Conservation (phyloP, 2,113 vertebrate species). For the Spea bombifrons region DNA sequence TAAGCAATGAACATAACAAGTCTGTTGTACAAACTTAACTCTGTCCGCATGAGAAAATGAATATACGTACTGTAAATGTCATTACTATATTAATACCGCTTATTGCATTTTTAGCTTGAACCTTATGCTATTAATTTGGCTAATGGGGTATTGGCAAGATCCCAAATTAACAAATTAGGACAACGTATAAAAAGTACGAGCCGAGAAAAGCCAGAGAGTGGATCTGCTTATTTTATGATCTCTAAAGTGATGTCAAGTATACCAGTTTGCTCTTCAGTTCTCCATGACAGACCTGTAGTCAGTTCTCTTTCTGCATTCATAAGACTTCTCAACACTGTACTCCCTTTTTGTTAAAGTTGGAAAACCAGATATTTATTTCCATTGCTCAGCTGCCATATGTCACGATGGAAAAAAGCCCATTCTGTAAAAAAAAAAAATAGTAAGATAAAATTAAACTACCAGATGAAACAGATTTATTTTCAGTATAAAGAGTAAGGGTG, state of each 20-base stretch:
- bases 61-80: slow-evolving; percentile 34
- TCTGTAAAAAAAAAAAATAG: background rate
- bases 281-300: slow-evolving; percentile 63
- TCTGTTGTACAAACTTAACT: too few relatives aligned
- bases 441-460: slow-evolving; percentile 61
- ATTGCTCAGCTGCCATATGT: slow-evolving; percentile 91
- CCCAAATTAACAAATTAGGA: slow-evolving; percentile 42
- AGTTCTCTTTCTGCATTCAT: slow-evolving; percentile 76
- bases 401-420: slow-evolving; percentile 69
- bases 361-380: slow-evolving; percentile 66
- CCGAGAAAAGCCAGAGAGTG: slow-evolving; percentile 34
- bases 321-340: slow-evolving; percentile 70
- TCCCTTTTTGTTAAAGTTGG: slow-evolving; percentile 76
- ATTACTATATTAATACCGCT: slow-evolving; percentile 57
- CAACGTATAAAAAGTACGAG: too few relatives aligned
- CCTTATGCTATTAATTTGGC: slow-evolving; percentile 61
- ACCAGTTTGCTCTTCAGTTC: slow-evolving; percentile 54
- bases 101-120: slow-evolving; percentile 56
- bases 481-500: slow-evolving; percentile 53
- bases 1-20: too few relatives aligned
- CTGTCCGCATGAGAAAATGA: background rate
- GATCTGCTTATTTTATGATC: slow-evolving; percentile 48
- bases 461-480: slow-evolving; percentile 87
- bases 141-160: slow-evolving; percentile 64
- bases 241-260: slow-evolving; percentile 56